Evolutionary conservation across 2,113 vertebrate genomes (phyloP).

Genomic region (Pao palembangensis): DNA sequence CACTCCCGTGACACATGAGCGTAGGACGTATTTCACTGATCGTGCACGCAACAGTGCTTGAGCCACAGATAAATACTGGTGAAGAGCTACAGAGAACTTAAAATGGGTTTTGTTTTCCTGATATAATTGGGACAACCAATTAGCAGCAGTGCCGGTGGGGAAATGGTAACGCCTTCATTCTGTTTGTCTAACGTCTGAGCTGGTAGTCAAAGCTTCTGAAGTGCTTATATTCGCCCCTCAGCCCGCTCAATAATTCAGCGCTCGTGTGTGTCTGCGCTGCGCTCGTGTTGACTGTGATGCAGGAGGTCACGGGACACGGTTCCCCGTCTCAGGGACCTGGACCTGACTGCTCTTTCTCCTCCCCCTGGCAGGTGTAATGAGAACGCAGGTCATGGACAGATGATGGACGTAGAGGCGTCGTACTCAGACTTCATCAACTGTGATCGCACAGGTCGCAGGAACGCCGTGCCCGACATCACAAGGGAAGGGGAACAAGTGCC

Average conservation of each 20-base stretch:
- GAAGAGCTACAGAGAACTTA: neutral
- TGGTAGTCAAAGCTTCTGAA: constrained; percentile 18
- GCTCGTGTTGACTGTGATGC: neutral
- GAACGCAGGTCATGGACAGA: constrained; percentile 80
- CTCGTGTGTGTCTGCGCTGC: neutral
- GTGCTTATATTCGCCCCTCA: constrained; percentile 4
- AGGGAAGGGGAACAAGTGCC: constrained; percentile 68
- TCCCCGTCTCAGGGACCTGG: constrained; percentile 1
- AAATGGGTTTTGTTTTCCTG: constrained; percentile 25
- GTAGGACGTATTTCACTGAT: neutral
- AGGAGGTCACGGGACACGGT: constrained; percentile 10
- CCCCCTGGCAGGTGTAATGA: constrained; percentile 67
- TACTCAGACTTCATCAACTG: constrained; percentile 95
- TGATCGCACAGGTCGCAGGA: constrained; percentile 91
- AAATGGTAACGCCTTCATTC: constrained; percentile 15
- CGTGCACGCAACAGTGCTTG: neutral
- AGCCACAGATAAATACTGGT: neutral
- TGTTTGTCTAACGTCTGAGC: constrained; percentile 21
- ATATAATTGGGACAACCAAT: constrained; percentile 44
- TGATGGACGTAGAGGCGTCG: constrained; percentile 94
- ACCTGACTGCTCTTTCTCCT: constrained; percentile 8
- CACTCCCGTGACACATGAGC: constrained; percentile 9
- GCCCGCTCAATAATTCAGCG: constrained; percentile 3
- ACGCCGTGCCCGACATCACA: constrained; percentile 90
- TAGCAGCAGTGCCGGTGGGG: constrained; percentile 29